phyloP scores from a whole-genome alignment of 2,888 invertebrate genomes.

The Lasioglossum villosulum region DNA sequence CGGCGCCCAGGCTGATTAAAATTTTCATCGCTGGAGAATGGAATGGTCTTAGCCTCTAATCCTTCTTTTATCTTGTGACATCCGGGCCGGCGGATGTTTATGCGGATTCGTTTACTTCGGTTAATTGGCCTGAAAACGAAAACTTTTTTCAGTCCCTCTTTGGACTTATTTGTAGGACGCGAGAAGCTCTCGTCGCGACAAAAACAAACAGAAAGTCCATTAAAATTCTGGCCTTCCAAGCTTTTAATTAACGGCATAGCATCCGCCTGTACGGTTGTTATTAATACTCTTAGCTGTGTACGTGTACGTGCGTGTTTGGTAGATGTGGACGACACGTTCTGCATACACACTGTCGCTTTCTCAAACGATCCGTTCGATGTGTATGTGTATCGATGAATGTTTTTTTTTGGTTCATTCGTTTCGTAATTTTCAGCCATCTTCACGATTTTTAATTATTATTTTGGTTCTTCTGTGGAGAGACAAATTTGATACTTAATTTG shows the following conservation, averaged over 20 bases:
- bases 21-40: constrained; percentile 87
- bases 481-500: not conserved
- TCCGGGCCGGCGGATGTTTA: constrained; percentile 3
- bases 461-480: not conserved
- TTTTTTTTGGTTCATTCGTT: not conserved
- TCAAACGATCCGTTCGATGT: not conserved
- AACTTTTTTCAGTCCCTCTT: not conserved
- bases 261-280: not conserved
- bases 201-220: not conserved
- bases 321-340: constrained; percentile 21
- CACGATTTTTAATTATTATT: not conserved
- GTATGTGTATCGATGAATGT: not conserved
- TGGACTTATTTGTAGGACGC: not conserved
- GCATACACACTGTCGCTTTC: constrained; percentile 4
- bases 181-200: not conserved
- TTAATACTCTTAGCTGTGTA: constrained; percentile 12
- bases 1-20: constrained; percentile 87
- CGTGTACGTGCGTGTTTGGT: constrained; percentile 1
- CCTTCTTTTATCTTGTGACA: constrained; percentile 6
- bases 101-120: not conserved
- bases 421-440: not conserved
- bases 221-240: not conserved
- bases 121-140: not conserved
- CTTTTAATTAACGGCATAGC: constrained; percentile 5
- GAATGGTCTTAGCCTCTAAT: constrained; percentile 82